Evolutionary conservation across 2,113 vertebrate species (phyloP).

Genomic region (Pyxicephalus adspersus): DNA sequence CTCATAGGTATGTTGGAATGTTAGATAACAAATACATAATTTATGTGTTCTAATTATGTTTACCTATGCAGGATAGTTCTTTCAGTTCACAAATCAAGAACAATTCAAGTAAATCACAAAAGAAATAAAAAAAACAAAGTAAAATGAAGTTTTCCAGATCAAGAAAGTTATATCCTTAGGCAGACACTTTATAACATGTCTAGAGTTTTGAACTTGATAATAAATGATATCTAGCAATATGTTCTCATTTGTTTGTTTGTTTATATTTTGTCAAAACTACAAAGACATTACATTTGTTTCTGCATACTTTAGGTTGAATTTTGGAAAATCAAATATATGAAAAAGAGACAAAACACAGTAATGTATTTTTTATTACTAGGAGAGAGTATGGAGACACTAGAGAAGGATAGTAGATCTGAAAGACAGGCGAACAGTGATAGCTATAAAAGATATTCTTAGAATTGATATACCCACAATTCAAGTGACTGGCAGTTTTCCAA

Average conservation of each 20-base stretch:
- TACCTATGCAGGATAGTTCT: not conserved
- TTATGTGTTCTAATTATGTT: too few species aligned
- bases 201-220: conserved; percentile 36
- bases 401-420: conserved; percentile 65
- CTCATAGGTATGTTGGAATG: too few species aligned
- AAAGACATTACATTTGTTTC: conserved; percentile 35
- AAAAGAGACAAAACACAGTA: conserved; percentile 62
- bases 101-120: not conserved
- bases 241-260: conserved; percentile 34
- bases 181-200: conserved; percentile 40
- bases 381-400: conserved; percentile 60
- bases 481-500: conserved; percentile 68
- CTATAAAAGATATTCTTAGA: conserved; percentile 70
- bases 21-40: too few species aligned
- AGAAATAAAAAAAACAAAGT: conserved; percentile 1
- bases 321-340: conserved; percentile 42
- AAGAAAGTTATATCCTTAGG: conserved; percentile 36
- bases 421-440: conserved; percentile 65
- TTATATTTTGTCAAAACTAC: conserved; percentile 33
- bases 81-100: conserved; percentile 3
- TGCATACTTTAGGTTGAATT: conserved; percentile 42
- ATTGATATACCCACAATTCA: conserved; percentile 69
- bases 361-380: conserved; percentile 57
- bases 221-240: conserved; percentile 34
- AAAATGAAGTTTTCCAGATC: conserved; percentile 26